These are phyloP conservation scores for Dicrurus megarhynchus DNA, from an alignment of 2,113 vertebrate species.

Conservation along the genomic window DNA sequence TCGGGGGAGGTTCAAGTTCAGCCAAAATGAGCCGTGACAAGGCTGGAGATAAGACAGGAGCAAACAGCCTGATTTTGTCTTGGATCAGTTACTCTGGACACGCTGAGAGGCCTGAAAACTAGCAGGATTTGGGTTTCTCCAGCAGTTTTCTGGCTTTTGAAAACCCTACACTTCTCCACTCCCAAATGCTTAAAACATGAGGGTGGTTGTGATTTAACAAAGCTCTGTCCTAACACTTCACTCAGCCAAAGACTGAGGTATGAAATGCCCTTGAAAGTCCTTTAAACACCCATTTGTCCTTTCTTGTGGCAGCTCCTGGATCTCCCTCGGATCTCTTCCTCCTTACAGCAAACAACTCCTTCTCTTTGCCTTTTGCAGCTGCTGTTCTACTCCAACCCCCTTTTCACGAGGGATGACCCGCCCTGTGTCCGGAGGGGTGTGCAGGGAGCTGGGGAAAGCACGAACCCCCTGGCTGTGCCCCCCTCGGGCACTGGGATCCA, in stretches of 20 bases:
- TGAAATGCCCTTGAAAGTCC: not conserved
- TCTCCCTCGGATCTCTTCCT: not conserved
- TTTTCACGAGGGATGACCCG: not conserved
- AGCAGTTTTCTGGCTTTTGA: not conserved
- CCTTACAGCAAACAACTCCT: not conserved
- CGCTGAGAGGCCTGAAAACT: fast-evolving
- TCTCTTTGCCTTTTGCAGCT: not conserved
- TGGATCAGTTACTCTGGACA: not conserved
- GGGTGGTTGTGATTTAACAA: not conserved
- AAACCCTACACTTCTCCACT: not conserved
- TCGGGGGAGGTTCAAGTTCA: not conserved
- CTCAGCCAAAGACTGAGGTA: not conserved
- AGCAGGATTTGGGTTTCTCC: not conserved
- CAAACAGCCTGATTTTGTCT: not conserved
- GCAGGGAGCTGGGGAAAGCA: not conserved
- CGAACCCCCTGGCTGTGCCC: not conserved
- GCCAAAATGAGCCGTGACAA: not conserved
- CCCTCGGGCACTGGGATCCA: fast-evolving
- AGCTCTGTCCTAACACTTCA: not conserved
- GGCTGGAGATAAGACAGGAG: fast-evolving
- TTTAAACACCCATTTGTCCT: not conserved
- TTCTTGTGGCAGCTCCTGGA: not conserved
- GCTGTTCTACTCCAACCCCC: not conserved
- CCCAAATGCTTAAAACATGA: not conserved
- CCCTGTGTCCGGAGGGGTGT: not conserved